Evolutionary conservation across 1,140 invertebrate genomes (phyloP).

Genomic region (Subanguina moxae): DNA sequence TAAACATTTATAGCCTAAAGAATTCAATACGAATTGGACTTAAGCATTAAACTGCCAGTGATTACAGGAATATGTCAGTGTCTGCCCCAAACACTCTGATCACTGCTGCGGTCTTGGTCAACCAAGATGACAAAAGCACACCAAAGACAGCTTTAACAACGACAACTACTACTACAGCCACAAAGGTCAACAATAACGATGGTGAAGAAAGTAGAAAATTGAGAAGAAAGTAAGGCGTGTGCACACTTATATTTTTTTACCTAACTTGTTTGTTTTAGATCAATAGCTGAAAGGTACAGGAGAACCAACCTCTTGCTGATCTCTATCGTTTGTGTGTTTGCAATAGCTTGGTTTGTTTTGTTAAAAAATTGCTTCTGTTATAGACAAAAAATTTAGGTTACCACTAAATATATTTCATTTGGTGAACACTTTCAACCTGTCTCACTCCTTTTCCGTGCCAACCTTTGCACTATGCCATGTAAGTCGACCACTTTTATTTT

Average conservation of each 20-base stretch:
- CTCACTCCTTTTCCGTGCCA: conserved; percentile 52
- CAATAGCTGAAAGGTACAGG: conserved; percentile 62
- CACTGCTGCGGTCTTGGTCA: background rate
- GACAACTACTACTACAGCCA: background rate
- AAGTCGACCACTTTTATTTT: too few relatives aligned
- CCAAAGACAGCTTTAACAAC: conserved; percentile 5
- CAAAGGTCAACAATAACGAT: background rate
- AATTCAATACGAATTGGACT: too few relatives aligned
- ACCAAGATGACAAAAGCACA: conserved; percentile 5
- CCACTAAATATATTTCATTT: conserved; percentile 65
- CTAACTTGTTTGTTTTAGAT: background rate
- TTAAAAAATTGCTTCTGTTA: background rate
- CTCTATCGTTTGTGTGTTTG: conserved; percentile 60
- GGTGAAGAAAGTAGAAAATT: conserved; percentile 30
- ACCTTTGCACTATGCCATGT: conserved; percentile 63
- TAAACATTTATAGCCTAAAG: too few relatives aligned
- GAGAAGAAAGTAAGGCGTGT: too few relatives aligned
- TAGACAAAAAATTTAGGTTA: conserved; percentile 58
- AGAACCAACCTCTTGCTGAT: conserved; percentile 64
- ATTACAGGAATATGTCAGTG: too few relatives aligned
- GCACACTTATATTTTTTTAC: too few relatives aligned
- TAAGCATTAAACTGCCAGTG: too few relatives aligned
- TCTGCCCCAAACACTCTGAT: background rate
- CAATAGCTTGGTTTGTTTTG: conserved; percentile 32
- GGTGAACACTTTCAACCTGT: conserved; percentile 52